phyloP scores from a whole-genome alignment of 2,888 invertebrate genomes.

The Drosophila colorata region DNA sequence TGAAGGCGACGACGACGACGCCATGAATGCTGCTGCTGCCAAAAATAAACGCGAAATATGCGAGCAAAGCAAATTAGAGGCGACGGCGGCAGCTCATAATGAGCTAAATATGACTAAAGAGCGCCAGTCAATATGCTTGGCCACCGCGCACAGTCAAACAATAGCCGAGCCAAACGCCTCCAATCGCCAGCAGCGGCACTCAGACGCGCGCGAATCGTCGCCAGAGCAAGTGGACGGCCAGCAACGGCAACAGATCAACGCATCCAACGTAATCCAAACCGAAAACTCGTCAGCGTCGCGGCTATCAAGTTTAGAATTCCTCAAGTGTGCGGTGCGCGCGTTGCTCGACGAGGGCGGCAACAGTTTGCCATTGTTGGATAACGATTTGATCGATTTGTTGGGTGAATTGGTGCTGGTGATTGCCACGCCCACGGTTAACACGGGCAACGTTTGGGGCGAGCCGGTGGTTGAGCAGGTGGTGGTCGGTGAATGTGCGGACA shows the following conservation, averaged over 20 bases:
- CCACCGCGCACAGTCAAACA: constrained; percentile 62
- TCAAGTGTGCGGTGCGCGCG: constrained; percentile 61
- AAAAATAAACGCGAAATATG: constrained; percentile 77
- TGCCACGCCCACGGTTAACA: constrained; percentile 38
- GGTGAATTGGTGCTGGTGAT: constrained; percentile 62
- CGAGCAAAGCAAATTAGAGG: constrained; percentile 72
- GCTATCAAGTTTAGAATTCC: constrained; percentile 63
- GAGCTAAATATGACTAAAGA: constrained; percentile 77
- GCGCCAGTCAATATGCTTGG: constrained; percentile 70
- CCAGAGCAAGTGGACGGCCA: constrained; percentile 77
- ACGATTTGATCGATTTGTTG: constrained; percentile 59
- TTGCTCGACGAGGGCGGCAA: constrained; percentile 41
- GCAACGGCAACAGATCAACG: constrained; percentile 38
- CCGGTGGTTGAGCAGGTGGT: constrained; percentile 33
- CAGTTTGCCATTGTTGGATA: constrained; percentile 40
- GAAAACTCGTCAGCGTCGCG: constrained; percentile 27
- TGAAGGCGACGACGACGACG: constrained; percentile 56
- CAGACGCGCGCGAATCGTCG: constrained; percentile 83
- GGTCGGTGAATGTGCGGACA: constrained; percentile 59
- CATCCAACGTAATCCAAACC: constrained; percentile 46
- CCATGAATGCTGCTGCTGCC: constrained; percentile 66
- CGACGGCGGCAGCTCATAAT: constrained; percentile 57
- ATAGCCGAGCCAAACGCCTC: constrained; percentile 46
- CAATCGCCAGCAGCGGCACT: constrained; percentile 55
- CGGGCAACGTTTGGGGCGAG: constrained; percentile 68